Evolutionary conservation across 2,113 vertebrate species (phyloP).

Genomic region (Anhinga anhinga): DNA sequence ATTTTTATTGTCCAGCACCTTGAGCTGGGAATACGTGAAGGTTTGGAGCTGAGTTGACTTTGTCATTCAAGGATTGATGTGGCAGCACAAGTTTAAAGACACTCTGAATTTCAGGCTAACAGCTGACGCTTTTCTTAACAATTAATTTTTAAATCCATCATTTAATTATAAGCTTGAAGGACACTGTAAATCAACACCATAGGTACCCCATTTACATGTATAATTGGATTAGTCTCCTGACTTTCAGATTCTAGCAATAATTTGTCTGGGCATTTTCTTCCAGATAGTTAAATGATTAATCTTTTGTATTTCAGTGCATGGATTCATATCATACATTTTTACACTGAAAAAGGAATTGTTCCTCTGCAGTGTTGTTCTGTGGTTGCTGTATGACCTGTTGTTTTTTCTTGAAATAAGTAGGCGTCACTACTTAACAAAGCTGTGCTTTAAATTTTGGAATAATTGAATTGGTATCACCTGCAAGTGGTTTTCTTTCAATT

Average conservation of each 20-base stretch:
- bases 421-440: background rate
- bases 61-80: background rate
- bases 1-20: background rate
- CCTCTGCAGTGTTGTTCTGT: background rate
- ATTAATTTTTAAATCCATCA: constrained; percentile 71
- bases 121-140: constrained; percentile 43
- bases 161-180: constrained; percentile 71
- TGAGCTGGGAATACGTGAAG: background rate
- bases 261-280: constrained; percentile 39
- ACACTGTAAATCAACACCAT: constrained; percentile 55
- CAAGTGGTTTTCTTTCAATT: constrained; percentile 26
- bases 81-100: background rate
- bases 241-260: constrained; percentile 72
- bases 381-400: background rate
- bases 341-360: constrained; percentile 50
- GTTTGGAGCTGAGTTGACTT: background rate
- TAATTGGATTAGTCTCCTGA: constrained; percentile 68
- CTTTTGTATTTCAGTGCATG: constrained; percentile 39
- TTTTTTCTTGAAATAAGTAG: constrained; percentile 16
- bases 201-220: constrained; percentile 63
- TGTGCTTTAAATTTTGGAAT: constrained; percentile 13
- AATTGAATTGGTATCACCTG: constrained; percentile 9
- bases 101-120: background rate
- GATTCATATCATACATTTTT: constrained; percentile 27
- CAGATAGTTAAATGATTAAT: constrained; percentile 56